phyloP scores from a whole-genome alignment of 2,113 vertebrate genomes.

The Dromiciops gliroides region DNA sequence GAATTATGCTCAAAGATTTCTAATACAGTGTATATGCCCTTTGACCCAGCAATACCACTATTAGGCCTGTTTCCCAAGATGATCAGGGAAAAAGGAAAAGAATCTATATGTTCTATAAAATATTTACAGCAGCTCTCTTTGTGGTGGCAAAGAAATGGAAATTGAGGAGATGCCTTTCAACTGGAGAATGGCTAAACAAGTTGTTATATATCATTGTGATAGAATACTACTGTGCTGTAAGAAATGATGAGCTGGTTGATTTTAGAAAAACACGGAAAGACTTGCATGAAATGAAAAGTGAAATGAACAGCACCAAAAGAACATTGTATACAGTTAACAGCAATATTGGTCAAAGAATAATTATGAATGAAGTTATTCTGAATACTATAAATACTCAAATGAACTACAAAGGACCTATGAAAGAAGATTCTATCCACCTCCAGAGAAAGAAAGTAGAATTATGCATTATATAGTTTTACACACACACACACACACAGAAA shows the following conservation, averaged over 20 bases:
- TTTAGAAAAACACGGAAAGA: background rate
- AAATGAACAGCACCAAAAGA: background rate
- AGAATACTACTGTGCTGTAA: too few species aligned
- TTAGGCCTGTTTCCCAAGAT: background rate
- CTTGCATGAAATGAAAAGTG: background rate
- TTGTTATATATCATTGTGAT: background rate
- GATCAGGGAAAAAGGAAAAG: background rate
- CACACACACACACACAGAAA: too few species aligned
- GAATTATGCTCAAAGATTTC: too few species aligned
- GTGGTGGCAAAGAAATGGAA: background rate
- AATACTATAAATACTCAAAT: background rate
- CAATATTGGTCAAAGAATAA: background rate
- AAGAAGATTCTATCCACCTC: background rate
- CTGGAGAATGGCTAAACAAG: background rate
- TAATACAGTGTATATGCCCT: background rate
- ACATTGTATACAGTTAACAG: background rate
- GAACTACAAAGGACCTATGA: background rate
- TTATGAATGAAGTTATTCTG: background rate
- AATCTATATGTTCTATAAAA: background rate
- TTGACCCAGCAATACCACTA: background rate
- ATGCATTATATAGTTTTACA: too few species aligned
- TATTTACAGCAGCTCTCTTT: background rate
- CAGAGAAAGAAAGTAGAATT: background rate
- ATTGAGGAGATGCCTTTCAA: background rate
- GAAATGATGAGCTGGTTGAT: background rate